Evolutionary conservation across 2,888 invertebrate species (phyloP), one percentile per base, ranked within the genome.

Genomic region (Cistogaster globosa): DNA sequence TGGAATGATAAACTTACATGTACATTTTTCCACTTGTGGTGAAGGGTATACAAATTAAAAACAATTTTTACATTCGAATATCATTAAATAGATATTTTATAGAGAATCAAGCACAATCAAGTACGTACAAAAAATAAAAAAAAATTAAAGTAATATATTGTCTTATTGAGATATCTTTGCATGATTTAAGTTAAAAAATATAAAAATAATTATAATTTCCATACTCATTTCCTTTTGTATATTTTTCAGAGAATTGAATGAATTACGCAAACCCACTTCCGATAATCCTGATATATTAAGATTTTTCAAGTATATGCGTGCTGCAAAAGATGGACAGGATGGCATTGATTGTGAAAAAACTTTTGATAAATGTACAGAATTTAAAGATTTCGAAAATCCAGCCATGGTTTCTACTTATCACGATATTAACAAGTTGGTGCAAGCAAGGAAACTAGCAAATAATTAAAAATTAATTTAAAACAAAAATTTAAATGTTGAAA

Each of bases 241-340:
- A 7, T 32, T 32, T 80, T 81, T 6, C 93, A 97, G 97, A 89
- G 97, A 97, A 91, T 93, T 97, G 77, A 97, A 97, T 92, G 97
- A 97, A 90, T 93, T 97, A 63, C 94, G 96, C 5, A 96, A 97
- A 74, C 97, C 97, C 0, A 95, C 97, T 0, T 96, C 96, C 0
- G 97, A 97, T 91, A 97, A 97, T 91, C 96, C 97, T 0, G 97
- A 97, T 89, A 97, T 97, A 83, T 93, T 97, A 55, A 94, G 97
- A 74, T 97, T 97, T 93, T 97, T 97, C 94, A 95, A 96, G 79
- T 97, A 97, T 92, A 97, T 97, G 97, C 95, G 97, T 87, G 96
- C 97, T 0, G 97, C 97, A 14, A 95, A 97, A 91, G 95, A 97
- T 86, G 97, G 97, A 0, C 97, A 97, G 90, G 97, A 97, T 89